Conservation (phyloP, 2,888 invertebrate genomes). For the Scrobipalpa costella region DNA sequence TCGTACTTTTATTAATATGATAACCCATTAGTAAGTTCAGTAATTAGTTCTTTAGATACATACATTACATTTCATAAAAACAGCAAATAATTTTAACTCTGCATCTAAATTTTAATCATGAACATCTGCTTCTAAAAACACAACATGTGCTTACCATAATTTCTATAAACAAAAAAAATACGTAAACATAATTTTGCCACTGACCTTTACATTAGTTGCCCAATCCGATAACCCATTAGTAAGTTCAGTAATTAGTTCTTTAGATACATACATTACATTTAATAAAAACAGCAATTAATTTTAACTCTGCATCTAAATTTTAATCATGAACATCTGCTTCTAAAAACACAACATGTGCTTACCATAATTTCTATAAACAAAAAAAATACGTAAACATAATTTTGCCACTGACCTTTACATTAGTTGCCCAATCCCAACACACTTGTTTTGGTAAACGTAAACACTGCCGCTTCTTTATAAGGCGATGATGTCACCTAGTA, state of each 20-base stretch:
- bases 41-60: constrained; percentile 1
- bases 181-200: constrained; percentile 13
- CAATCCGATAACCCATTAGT: background rate
- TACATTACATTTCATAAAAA: too few species aligned
- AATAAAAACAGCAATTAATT: background rate
- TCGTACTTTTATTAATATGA: background rate
- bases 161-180: background rate
- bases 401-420: constrained; percentile 19
- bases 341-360: constrained; percentile 7
- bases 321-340: background rate
- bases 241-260: background rate
- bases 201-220: constrained; percentile 21
- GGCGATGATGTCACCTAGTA: constrained; percentile 55
- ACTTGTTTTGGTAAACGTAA: constrained; percentile 27
- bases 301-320: background rate
- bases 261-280: too few species aligned
- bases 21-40: background rate
- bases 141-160: constrained; percentile 10
- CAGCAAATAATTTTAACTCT: background rate
- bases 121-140: background rate
- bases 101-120: background rate
- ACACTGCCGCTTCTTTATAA: constrained; percentile 39
- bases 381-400: constrained; percentile 6
- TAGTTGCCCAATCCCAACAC: constrained; percentile 17
- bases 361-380: constrained; percentile 1